Evolutionary conservation across 2,888 invertebrate species (phyloP).

Genomic region (Keiferia lycopersicella): DNA sequence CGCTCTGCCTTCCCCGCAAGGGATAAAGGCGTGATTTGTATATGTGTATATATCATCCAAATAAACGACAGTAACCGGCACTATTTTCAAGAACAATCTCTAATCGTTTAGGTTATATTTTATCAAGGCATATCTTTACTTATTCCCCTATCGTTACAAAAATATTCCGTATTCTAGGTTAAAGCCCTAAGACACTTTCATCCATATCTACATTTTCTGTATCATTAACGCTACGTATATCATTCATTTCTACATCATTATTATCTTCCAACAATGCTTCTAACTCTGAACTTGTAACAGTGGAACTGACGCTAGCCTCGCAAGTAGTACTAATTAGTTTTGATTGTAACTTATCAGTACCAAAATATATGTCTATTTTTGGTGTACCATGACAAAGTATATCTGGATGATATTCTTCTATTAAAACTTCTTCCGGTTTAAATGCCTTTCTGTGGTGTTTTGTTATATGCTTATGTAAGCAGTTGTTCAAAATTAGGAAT

Average conservation of each 20-base stretch:
- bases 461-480: slow-evolving; percentile 48
- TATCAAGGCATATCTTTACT: no score
- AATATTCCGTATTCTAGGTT: no score
- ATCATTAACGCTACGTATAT: neutral
- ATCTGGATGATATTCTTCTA: slow-evolving; percentile 45
- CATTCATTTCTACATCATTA: neutral
- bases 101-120: no score
- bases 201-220: no score
- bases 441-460: slow-evolving; percentile 49
- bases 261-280: neutral
- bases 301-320: slow-evolving; percentile 29
- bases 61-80: no score
- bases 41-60: no score
- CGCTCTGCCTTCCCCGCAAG: no score
- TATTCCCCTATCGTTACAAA: no score
- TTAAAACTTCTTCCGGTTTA: slow-evolving; percentile 45
- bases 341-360: slow-evolving; percentile 50
- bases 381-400: slow-evolving; percentile 31
- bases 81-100: no score
- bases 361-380: slow-evolving; percentile 42
- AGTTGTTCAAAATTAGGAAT: slow-evolving; percentile 43
- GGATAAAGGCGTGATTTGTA: no score
- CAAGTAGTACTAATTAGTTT: slow-evolving; percentile 53
- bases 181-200: no score
- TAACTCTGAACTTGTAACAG: neutral